Evolutionary conservation across 2,113 vertebrate species (phyloP), one percentile per base, ranked within the genome.

Genomic region (Percina caprodes): DNA sequence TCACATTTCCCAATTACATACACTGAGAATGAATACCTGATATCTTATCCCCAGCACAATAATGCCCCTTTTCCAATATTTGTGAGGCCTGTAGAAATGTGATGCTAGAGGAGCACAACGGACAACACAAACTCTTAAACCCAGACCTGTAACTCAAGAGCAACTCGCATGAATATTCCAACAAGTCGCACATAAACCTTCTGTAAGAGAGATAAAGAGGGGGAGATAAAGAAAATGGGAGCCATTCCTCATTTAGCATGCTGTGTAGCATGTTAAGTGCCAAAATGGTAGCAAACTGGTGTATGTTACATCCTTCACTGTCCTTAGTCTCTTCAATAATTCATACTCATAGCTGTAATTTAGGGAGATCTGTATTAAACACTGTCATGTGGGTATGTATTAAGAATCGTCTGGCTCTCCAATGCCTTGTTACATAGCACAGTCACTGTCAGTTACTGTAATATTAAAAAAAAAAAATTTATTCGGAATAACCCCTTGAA

Each of bases 321-420:
- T 74, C 81, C 73, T 84, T 88, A 77, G 73, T 77, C 56, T 72
- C 65, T 52, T 69, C 55, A 70, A 84, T 84, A 86, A 89, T 88
- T 88, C 70, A 89, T 81, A 54, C 61, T 55, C 75, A 80, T 87
- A 67, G 66, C 77, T 82, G 62, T 82, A 77, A 90, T 82, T 89
- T 73, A 69, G 21, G 54, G 23, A 59, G 16, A 55, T 77, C 35
- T 66, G 59, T 26, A 79, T 77, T 61, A 78, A 84, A 77, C 54
- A 61, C 48, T 52, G 74, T 70, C 71, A 77, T 66, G 51, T 67
- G 51, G 54, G 23, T 48, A 48, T 60, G 65, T 23, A 39, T 85
- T 79, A 72, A 66, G 56, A 65, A 60, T 80, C 5, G 3, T 18
- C 35, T 54, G 42, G 70, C 56, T 83, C 75, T 67, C 48, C n/a